These are phyloP conservation scores for Macrosoma leucophasiata DNA, from an alignment of 2,888 invertebrate genomes.

Conservation along the genomic window DNA sequence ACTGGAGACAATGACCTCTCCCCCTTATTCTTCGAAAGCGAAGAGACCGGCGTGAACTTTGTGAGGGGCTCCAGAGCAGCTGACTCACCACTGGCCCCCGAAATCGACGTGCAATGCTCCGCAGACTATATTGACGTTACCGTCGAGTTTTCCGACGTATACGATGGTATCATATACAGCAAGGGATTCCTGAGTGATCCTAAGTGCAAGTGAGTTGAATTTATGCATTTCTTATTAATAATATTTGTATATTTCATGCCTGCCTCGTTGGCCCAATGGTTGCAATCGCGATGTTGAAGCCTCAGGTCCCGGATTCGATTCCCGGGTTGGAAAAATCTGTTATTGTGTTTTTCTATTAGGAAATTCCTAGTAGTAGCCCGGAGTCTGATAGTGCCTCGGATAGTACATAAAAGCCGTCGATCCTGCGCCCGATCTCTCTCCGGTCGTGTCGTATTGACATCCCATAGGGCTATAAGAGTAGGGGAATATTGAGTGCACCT, in stretches of 20 bases:
- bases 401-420: no score
- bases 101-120: constrained; percentile 79
- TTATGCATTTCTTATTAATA: not conserved
- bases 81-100: constrained; percentile 59
- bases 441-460: no score
- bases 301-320: no score
- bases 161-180: constrained; percentile 82
- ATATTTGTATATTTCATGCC: not conserved
- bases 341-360: no score
- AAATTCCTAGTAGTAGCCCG: no score
- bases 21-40: constrained; percentile 47
- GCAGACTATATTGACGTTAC: constrained; percentile 76
- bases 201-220: constrained; percentile 77
- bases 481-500: no score
- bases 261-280: not conserved
- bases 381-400: no score
- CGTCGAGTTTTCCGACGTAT: constrained; percentile 78
- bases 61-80: constrained; percentile 69
- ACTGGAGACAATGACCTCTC: constrained; percentile 56
- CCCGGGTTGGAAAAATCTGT: no score
- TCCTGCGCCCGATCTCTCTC: no score
- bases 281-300: no score
- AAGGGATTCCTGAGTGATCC: constrained; percentile 80
- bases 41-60: constrained; percentile 60
- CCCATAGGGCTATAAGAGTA: no score